phyloP scores from a whole-genome alignment of 2,888 invertebrate species.

The Amblyjoppa fuscipennis region DNA sequence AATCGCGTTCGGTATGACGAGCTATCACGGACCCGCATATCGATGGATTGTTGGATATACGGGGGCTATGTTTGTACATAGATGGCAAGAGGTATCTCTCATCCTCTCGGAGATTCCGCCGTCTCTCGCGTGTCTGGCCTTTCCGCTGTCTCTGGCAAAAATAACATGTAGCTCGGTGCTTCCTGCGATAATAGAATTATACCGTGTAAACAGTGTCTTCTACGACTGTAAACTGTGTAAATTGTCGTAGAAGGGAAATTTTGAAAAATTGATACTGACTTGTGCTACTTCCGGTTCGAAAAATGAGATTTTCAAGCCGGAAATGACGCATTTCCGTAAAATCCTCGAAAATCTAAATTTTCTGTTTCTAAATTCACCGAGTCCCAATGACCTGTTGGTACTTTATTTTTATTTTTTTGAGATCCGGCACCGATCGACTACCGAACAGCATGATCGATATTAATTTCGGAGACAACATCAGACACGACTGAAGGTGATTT shows the following conservation, averaged over 20 bases:
- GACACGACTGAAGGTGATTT: constrained; percentile 31
- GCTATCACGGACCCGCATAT: neutral
- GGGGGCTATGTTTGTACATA: neutral
- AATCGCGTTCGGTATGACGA: neutral
- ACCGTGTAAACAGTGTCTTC: neutral
- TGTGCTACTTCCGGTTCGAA: neutral
- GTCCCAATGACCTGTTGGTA: neutral
- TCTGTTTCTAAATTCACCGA: too few relatives aligned
- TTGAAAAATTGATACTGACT: too few relatives aligned
- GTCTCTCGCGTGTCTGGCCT: neutral
- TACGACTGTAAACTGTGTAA: neutral
- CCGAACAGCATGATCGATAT: constrained; percentile 13
- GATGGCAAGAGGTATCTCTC: neutral
- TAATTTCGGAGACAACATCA: constrained; percentile 12
- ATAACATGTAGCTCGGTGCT: neutral
- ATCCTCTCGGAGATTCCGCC: constrained; percentile 1
- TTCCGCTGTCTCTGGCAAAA: neutral
- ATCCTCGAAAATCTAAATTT: too few relatives aligned
- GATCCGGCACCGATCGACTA: neutral
- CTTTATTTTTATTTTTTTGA: neutral
- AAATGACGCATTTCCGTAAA: neutral
- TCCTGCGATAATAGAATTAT: neutral
- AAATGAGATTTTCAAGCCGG: neutral
- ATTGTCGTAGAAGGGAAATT: neutral
- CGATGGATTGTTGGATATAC: neutral